Evolutionary conservation across 2,888 invertebrate species (phyloP), one percentile per base, ranked within the genome.

Genomic region (Bembecia ichneumoniformis): DNA sequence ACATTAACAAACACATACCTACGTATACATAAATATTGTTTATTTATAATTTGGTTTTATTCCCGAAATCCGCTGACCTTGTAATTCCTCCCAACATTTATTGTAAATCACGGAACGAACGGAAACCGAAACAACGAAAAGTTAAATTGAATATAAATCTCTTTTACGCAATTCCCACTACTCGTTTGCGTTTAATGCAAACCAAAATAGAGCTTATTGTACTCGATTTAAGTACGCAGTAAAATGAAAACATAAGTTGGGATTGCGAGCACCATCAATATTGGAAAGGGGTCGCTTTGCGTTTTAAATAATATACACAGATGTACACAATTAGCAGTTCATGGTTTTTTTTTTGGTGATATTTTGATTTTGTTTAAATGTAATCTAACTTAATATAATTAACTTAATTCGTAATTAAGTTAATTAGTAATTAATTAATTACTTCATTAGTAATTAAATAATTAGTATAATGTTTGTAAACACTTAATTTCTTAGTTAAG

Each of bases 71-170:
- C 46, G 4, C 5, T 34, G 34, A 34, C 46, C 20, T 46, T 46
- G 14, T 34, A 44, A 46, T 46, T 46, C 46, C 20, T 7, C n/a
- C 10, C 49, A 40, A 58, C 61, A 65, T 66, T 66, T 66, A 66
- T 66, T 58, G 61, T 63, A 56, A 44, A 50, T 43, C 47, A 47
- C 47, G 15, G 34, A 50, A 62, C 64, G 57, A 64, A 60, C 63
- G 61, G 61, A 58, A 64, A 63, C 64, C 63, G 55, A 63, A 28
- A 61, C 64, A 64, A 58, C 63, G 59, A 62, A 68, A 70, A 70
- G 68, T 70, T 70, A 67, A 71, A 71, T 71, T 71, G 70, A 70
- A 69, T 66, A 69, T 69, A 69, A 70, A 71, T 71, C 67, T 66
- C 63, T 62, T 64, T 56, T 45, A 48, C 57, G 58, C 60, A 49